A percentile compares a stretch with the other conserved stretches of the same genome.
phyloP scores from a whole-genome alignment of 2,888 invertebrate genomes.

The Chymomyza caudatula region DNA sequence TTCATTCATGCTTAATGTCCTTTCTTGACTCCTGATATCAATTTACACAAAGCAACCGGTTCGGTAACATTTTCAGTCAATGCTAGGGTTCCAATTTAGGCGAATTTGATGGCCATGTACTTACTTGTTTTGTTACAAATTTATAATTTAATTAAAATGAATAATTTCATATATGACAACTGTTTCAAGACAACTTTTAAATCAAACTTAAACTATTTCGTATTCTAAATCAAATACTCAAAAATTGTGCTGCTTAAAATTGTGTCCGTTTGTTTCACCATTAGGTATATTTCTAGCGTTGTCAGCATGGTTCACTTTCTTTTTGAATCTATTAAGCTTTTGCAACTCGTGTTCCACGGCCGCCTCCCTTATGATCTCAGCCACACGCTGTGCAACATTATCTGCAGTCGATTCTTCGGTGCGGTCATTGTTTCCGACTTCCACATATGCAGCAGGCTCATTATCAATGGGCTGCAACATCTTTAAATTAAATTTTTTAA shows the following conservation, averaged over 20 bases:
- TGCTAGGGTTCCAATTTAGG: too few species aligned
- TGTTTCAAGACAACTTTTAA: too few species aligned
- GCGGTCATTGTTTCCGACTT: conserved; percentile 17
- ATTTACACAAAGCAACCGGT: too few species aligned
- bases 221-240: too few species aligned
- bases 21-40: too few species aligned
- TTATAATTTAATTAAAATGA: too few species aligned
- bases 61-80: too few species aligned
- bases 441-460: conserved; percentile 50
- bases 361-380: conserved; percentile 46
- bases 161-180: too few species aligned
- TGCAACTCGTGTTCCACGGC: conserved; percentile 41
- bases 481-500: conserved; percentile 1
- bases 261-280: neutral
- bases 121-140: too few species aligned
- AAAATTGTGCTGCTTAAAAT: neutral
- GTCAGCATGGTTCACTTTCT: neutral
- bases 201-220: too few species aligned
- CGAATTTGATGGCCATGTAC: too few species aligned
- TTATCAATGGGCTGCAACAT: conserved; percentile 27
- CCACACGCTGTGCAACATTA: conserved; percentile 14
- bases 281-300: neutral
- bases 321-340: conserved; percentile 23
- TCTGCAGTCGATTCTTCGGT: neutral
- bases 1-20: too few species aligned